These are phyloP conservation scores for Galaxea fascicularis DNA, from an alignment of 92 coral and sea anemone genomes.

Conservation along the genomic window DNA sequence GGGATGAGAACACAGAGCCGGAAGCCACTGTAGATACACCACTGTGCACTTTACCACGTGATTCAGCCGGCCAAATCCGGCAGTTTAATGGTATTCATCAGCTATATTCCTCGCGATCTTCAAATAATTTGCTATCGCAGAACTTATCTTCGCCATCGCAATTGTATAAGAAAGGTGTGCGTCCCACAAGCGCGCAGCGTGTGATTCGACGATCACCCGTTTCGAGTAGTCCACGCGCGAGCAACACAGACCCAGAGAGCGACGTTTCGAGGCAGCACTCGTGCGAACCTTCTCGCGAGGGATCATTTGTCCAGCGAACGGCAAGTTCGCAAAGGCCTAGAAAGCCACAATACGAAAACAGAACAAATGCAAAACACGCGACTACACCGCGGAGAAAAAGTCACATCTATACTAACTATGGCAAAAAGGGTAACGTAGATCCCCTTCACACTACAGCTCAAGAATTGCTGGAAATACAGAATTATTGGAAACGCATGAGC, in stretches of 20 bases:
- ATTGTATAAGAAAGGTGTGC: constrained; percentile 35
- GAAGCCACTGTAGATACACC: not conserved
- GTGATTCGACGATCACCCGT: constrained; percentile 13
- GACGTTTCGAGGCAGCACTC: constrained; percentile 25
- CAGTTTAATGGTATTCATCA: constrained; percentile 23
- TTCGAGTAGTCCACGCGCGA: constrained; percentile 37
- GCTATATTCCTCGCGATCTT: constrained; percentile 42
- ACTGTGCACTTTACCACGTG: not conserved
- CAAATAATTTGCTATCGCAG: constrained; percentile 30
- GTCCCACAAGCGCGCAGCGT: constrained; percentile 12
- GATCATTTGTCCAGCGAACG: constrained; percentile 29
- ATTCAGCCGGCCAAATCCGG: not conserved
- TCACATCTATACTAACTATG: not conserved
- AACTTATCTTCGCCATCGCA: constrained; percentile 40
- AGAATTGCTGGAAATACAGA: constrained; percentile 79
- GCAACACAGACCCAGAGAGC: constrained; percentile 38
- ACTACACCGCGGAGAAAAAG: constrained; percentile 18
- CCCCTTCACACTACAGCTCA: constrained; percentile 65
- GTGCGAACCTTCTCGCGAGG: constrained; percentile 36
- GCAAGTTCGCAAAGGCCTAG: constrained; percentile 22
- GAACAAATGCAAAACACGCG: constrained; percentile 8
- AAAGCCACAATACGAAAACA: constrained; percentile 26
- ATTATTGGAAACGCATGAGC: constrained; percentile 92
- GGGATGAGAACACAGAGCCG: not conserved
- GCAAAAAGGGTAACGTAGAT: constrained; percentile 36